Percentiles rank a stretch among this genome's conserved stretches.
Evolutionary conservation across 1,140 invertebrate genomes (phyloP).

Genomic region (Triops cancriformis): DNA sequence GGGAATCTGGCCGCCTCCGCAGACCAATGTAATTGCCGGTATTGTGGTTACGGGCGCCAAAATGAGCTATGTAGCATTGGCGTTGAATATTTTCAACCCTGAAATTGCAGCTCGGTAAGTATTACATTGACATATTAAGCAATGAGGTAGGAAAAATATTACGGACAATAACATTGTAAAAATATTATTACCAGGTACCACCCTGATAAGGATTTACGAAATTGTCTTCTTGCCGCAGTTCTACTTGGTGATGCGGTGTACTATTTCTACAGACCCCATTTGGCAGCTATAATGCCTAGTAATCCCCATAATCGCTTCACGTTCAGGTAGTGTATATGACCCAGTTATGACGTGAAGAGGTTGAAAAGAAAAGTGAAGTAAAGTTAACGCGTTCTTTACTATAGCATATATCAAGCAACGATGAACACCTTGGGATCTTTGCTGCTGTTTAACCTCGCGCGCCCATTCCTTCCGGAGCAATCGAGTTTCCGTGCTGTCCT

Average conservation of each 20-base stretch:
- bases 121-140: no score
- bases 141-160: background rate
- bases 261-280: background rate
- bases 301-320: background rate
- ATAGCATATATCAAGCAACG: conserved; percentile 51
- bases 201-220: background rate
- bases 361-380: background rate
- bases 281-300: background rate
- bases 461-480: conserved; percentile 55
- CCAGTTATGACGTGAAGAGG: background rate
- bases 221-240: background rate
- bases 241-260: background rate
- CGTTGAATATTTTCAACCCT: background rate
- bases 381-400: conserved; percentile 33
- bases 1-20: background rate
- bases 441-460: conserved; percentile 57
- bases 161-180: background rate
- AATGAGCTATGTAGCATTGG: background rate
- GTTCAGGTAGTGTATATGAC: background rate
- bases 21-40: background rate
- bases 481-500: conserved; percentile 49
- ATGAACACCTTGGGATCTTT: conserved; percentile 64
- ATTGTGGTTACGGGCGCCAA: background rate
- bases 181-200: background rate
- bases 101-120: background rate